Base-by-base conservation (phyloP, 1,140 invertebrate species). In the Mercenaria mercenaria region DNA sequence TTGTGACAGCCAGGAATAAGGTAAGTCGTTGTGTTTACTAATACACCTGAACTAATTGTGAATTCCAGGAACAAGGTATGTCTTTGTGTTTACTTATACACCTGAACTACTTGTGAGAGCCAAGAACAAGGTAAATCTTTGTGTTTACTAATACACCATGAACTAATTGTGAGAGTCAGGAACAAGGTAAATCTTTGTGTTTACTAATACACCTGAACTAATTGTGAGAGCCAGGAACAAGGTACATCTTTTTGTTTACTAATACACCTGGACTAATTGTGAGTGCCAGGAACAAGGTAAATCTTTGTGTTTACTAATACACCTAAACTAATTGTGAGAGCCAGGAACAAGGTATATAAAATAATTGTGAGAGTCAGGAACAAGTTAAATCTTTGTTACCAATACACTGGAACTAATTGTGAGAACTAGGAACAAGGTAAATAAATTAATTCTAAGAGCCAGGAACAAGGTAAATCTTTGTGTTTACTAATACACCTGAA, bases 371-470 rank as follows among this genome's bases (percentile, higher is more conserved):
- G n/a, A n/a, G n/a, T n/a, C n/a, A n/a, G n/a, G n/a, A n/a, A n/a
- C n/a, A n/a, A n/a, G n/a, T n/a, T n/a, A n/a, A n/a, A n/a, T n/a
- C n/a, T n/a, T n/a, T n/a, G n/a, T n/a, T n/a, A n/a, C n/a, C n/a
- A n/a, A n/a, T n/a, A n/a, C n/a, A n/a, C n/a, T n/a, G n/a, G n/a
- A n/a, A n/a, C 67, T 83, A 43, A 72, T 89, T 41, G 41, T 89
- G 2, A 77, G 56, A 39, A 10, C 79, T n/a, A 83, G 72, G 72
- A 64, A 89, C 74, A 89, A 89, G 88, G 79, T 89, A 76, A 83
- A 18, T 56, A 26, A 26, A 4, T 18, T 67, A 3, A 6, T 6
- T n/a, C n/a, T n/a, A n/a, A n/a, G n/a, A n/a, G n/a, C n/a, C n/a
- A 11, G n/a, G n/a, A n/a, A 61, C 56, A 61, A 18, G 43, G 8